Percentiles rank a stretch among this genome's conserved stretches.
These are phyloP conservation scores for Tapirus indicus DNA, from an alignment of 2,797 vertebrate species.

Conservation along the genomic window DNA sequence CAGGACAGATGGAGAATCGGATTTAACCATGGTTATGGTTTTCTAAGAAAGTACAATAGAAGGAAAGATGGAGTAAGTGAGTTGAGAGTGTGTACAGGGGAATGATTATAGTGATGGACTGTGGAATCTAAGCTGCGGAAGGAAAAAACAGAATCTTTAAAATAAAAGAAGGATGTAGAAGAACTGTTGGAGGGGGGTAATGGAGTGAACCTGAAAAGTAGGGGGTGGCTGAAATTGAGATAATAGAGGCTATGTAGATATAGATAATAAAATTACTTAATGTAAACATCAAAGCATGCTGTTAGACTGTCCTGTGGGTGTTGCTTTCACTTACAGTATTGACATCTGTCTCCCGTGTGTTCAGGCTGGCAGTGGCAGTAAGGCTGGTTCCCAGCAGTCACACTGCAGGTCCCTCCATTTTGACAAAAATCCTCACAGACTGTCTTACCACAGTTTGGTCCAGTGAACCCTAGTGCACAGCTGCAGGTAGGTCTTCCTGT, in stretches of 20 bases:
- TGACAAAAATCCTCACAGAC: conserved; percentile 96
- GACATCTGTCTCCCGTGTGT: conserved; percentile 97
- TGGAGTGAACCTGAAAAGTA: background rate
- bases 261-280: background rate
- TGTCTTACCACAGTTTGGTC: conserved; percentile 94
- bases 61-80: background rate
- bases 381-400: conserved; percentile 96
- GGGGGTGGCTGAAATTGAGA: background rate
- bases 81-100: background rate
- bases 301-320: accelerated
- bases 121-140: background rate
- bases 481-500: conserved; percentile 96
- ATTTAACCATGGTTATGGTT: background rate
- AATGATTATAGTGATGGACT: background rate
- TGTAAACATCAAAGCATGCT: background rate
- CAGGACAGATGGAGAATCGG: accelerated
- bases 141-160: background rate
- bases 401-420: conserved; percentile 95
- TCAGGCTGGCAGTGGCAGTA: conserved; percentile 95
- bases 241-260: background rate
- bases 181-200: background rate
- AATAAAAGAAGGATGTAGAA: background rate
- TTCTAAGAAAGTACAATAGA: background rate
- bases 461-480: conserved; percentile 95
- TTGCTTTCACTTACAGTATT: conserved; percentile 94